A percentile compares a stretch with the other conserved stretches of the same genome.
Conservation (phyloP, 2,113 vertebrate species). For the Phodopus roborovskii region DNA sequence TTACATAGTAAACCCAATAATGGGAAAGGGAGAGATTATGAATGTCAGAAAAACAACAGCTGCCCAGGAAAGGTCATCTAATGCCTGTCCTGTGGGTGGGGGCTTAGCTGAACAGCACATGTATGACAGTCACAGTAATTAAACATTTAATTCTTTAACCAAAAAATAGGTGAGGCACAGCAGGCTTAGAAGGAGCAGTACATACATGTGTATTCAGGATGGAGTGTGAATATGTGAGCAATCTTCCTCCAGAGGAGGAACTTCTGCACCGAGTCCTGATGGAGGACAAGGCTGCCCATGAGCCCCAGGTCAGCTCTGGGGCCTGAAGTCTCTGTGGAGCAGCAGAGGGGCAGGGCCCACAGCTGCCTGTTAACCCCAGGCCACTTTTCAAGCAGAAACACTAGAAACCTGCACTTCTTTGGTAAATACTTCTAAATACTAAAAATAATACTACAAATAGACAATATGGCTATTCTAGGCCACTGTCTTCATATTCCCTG, state of each 20-base stretch:
- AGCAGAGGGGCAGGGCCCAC: neutral
- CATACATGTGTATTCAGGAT: neutral
- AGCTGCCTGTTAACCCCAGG: rapidly evolving
- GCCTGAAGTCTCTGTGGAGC: neutral
- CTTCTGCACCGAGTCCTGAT: no score
- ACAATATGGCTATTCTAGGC: neutral
- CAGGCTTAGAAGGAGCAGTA: neutral
- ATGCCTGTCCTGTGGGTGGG: neutral
- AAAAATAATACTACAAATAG: neutral
- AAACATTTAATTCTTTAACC: neutral
- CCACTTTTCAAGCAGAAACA: neutral
- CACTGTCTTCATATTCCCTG: rapidly evolving
- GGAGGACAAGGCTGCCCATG: neutral
- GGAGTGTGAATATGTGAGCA: no score
- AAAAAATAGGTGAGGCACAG: neutral
- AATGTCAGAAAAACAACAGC: neutral
- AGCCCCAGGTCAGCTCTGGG: neutral
- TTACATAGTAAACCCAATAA: neutral
- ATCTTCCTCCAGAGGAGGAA: neutral
- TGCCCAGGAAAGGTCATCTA: neutral
- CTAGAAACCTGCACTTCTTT: neutral
- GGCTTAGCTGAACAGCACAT: neutral
- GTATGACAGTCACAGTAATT: neutral
- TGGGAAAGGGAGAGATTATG: neutral
- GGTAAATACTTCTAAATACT: neutral